phyloP scores from a whole-genome alignment of 2,113 vertebrate genomes.

The Aythya baeri region DNA sequence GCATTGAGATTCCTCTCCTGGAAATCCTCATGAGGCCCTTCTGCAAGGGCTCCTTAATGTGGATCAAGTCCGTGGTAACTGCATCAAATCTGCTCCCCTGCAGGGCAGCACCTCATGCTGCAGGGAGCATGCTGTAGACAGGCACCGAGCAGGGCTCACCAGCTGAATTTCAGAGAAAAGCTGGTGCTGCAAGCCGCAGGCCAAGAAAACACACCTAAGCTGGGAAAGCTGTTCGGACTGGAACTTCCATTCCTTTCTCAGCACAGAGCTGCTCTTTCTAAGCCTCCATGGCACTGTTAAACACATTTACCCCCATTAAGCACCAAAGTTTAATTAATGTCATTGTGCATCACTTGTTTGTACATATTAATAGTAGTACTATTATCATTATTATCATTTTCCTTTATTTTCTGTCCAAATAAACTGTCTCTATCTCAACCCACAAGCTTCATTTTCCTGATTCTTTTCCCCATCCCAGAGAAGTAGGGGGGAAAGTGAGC shows the following conservation, averaged over 20 bases:
- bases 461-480: too few species aligned
- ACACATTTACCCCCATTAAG: not conserved
- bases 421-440: too few species aligned
- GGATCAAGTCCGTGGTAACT: not conserved
- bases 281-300: not conserved
- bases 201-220: not conserved
- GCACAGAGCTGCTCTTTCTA: not conserved
- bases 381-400: too few species aligned
- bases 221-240: not conserved
- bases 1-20: not conserved
- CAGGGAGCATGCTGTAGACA: not conserved
- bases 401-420: too few species aligned
- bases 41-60: not conserved
- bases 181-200: not conserved
- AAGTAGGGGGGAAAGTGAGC: too few species aligned
- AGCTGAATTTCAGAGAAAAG: not conserved
- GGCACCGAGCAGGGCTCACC: not conserved
- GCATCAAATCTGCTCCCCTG: not conserved
- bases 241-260: not conserved
- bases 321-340: not conserved
- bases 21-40: not conserved
- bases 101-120: accelerated
- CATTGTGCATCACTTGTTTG: too few species aligned
- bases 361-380: too few species aligned
- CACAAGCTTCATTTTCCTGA: too few species aligned